phyloP scores from a whole-genome alignment of 2,888 invertebrate species.

The Drosophila demipolita region DNA sequence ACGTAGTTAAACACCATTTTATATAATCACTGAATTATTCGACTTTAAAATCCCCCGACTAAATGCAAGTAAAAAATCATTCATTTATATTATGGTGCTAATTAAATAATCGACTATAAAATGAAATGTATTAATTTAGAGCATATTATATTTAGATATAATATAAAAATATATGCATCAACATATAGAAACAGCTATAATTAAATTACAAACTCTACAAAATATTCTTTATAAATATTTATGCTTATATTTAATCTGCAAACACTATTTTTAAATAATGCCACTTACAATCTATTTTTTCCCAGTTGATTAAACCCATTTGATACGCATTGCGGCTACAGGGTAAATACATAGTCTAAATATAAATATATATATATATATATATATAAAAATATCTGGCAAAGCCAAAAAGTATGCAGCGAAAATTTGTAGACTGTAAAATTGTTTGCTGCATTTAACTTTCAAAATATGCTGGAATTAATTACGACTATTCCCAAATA shows the following conservation, averaged over 20 bases:
- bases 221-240: neutral
- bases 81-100: neutral
- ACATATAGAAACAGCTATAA: neutral
- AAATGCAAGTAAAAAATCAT: neutral
- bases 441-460: conserved; percentile 37
- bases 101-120: neutral
- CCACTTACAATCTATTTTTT: neutral
- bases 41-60: neutral
- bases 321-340: too few relatives aligned
- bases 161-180: neutral
- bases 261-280: neutral
- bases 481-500: conserved; percentile 13
- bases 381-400: conserved; percentile 11
- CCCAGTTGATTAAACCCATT: neutral
- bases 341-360: neutral
- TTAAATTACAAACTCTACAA: neutral
- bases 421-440: conserved; percentile 25
- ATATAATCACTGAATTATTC: neutral
- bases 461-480: conserved; percentile 48
- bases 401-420: conserved; percentile 48
- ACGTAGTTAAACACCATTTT: neutral
- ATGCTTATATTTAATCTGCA: neutral
- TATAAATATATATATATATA: too few relatives aligned
- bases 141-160: neutral
- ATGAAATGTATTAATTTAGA: neutral